phyloP scores from a whole-genome alignment of 2,113 vertebrate genomes.

The Eleginops maclovinus region DNA sequence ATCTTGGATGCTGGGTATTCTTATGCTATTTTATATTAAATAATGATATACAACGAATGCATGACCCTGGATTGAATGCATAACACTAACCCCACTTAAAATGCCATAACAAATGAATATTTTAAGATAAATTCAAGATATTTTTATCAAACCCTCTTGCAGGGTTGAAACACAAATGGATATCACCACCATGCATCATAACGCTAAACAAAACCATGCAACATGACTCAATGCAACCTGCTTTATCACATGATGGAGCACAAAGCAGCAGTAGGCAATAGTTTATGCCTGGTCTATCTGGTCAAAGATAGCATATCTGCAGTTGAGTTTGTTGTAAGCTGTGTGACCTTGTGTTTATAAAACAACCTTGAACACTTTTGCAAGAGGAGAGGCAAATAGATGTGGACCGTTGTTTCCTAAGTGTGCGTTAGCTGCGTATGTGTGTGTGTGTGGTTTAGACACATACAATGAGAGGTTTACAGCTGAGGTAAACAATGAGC shows the following conservation, averaged over 20 bases:
- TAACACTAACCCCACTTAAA: not conserved
- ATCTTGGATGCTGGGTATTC: not conserved
- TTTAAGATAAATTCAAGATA: not conserved
- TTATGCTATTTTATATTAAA: too few relatives aligned
- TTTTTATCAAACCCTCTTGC: not conserved
- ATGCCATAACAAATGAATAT: not conserved
- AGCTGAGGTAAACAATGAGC: conserved; percentile 64
- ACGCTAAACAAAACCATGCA: not conserved
- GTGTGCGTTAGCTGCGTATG: not conserved
- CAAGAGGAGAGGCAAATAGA: conserved; percentile 60
- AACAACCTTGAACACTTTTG: conserved; percentile 65
- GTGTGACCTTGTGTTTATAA: conserved; percentile 61
- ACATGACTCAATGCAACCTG: not conserved
- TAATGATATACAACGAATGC: not conserved
- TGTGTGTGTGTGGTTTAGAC: conserved; percentile 43
- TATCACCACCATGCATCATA: not conserved
- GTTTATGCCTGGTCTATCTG: conserved; percentile 2
- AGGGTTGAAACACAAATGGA: not conserved
- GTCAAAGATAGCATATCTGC: conserved; percentile 30
- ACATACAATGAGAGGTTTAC: conserved; percentile 43
- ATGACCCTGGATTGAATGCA: not conserved
- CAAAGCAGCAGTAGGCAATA: not conserved
- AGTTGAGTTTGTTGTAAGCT: conserved; percentile 62
- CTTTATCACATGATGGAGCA: not conserved
- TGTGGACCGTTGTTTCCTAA: conserved; percentile 32